phyloP scores from a whole-genome alignment of 2,113 vertebrate genomes.

The Genyomyrus donnyi region DNA sequence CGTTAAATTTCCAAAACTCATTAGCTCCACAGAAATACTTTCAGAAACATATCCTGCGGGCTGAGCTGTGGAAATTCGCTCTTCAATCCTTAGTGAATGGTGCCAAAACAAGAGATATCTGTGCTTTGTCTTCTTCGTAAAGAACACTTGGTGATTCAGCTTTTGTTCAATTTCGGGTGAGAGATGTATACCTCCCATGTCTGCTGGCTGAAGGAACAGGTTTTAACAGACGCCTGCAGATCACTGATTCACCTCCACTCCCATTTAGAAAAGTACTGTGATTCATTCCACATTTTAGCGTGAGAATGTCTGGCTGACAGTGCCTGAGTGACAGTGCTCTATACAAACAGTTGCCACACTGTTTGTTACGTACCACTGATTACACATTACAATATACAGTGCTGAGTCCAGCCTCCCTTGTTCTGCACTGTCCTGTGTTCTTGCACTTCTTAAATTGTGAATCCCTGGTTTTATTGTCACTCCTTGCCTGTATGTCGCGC shows the following conservation, averaged over 20 bases:
- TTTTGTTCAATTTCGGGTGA: not conserved
- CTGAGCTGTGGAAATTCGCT: not conserved
- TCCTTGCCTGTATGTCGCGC: not conserved
- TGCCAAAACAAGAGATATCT: not conserved
- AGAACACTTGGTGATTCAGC: not conserved
- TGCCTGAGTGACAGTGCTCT: not conserved
- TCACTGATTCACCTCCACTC: not conserved
- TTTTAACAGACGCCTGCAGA: not conserved
- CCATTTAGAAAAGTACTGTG: not conserved
- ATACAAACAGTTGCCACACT: not conserved
- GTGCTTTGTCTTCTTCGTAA: not conserved
- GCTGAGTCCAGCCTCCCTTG: not conserved
- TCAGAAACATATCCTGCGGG: not conserved
- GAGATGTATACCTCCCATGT: not conserved
- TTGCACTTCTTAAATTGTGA: not conserved
- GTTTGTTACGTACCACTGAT: not conserved
- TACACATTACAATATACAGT: not conserved
- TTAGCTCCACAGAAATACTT: not conserved
- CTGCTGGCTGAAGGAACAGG: not conserved
- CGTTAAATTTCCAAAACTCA: not conserved
- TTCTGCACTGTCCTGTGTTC: not conserved
- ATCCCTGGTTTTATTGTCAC: not conserved
- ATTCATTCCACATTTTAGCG: not conserved
- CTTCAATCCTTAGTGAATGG: not conserved
- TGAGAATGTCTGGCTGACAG: not conserved